Evolutionary conservation across 2,888 invertebrate species (phyloP), one percentile per base, ranked within the genome.

Genomic region (Helicoverpa assulta): DNA sequence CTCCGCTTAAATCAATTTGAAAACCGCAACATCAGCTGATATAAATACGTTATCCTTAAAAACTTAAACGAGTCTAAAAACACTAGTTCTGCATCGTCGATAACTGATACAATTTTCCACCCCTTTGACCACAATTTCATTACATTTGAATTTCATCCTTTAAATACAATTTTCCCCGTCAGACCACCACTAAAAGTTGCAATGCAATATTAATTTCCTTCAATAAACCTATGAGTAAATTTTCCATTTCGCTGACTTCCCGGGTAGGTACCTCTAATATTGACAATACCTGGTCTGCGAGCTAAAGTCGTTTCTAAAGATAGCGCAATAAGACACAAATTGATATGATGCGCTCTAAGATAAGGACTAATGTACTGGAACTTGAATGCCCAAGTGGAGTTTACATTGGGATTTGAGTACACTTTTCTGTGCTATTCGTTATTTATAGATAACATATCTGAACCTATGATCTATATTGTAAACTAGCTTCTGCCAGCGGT

Each of bases 211-310:
- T 52, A 61, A 56, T 65, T 73, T 73, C 67, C 51, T 53, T 63
- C 47, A 52, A 51, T 40, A 40, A 53, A 51, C 56, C 51, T n/a
- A 57, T 60, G 37, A 55, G 51, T 57, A 6, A 77, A 66, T 66
- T 66, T 73, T 73, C 65, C 52, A 57, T 70, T 52, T 60, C 59
- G 10, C 12, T 53, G 47, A 50, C 52, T 64, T 69, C 52, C 62
- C 50, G 51, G 2, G 14, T 66, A 33, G 5, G 5, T 33, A 68
- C 26, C 26, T 26, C 52, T 59, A 19, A 16, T 60, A 61, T 26
- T 40, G 50, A 61, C 67, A 8, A 47, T 60, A 33, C 16, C 47
- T 53, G 29, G 8, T 12, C 29, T 21, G 16, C 14, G 3, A 66
- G 18, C 40, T 56, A 33, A 68, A 68, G 61, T 66, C 33, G 19